Percentiles rank a stretch among this genome's conserved stretches.
Conservation (phyloP, 2,888 invertebrate species). For the Drosophila emarginata region DNA sequence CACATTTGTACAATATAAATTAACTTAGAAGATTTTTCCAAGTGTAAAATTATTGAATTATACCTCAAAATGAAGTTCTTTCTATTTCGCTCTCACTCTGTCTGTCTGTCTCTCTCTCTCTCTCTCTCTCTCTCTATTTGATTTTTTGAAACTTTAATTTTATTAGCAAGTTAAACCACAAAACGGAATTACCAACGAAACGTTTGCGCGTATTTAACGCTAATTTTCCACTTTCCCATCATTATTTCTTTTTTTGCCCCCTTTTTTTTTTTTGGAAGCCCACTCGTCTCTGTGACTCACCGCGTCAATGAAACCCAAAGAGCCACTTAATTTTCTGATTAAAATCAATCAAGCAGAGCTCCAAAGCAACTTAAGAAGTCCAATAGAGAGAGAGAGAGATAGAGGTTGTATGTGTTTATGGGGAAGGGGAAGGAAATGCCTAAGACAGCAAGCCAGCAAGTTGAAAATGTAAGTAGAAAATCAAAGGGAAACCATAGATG, state of each 20-base stretch:
- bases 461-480: conserved; percentile 10
- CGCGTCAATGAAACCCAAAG: conserved; percentile 32
- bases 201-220: background rate
- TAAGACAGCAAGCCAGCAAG: background rate
- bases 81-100: too few relatives aligned
- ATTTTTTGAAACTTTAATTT: background rate
- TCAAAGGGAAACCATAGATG: background rate
- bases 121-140: background rate
- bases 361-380: conserved; percentile 48
- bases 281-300: background rate
- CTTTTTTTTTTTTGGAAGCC: too few relatives aligned
- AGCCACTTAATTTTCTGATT: conserved; percentile 78
- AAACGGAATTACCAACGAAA: background rate
- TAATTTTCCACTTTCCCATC: background rate
- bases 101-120: too few relatives aligned
- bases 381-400: background rate
- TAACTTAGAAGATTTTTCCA: too few relatives aligned
- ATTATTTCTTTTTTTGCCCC: too few relatives aligned
- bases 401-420: too few relatives aligned
- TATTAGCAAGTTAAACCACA: background rate
- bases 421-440: background rate
- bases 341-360: conserved; percentile 73
- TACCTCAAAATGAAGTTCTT: too few relatives aligned
- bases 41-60: too few relatives aligned
- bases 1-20: too few relatives aligned